A percentile compares a stretch with the other conserved stretches of the same genome.
Conservation (phyloP, 2,888 invertebrate species). For the Cataglyphis rosenhaueri region DNA sequence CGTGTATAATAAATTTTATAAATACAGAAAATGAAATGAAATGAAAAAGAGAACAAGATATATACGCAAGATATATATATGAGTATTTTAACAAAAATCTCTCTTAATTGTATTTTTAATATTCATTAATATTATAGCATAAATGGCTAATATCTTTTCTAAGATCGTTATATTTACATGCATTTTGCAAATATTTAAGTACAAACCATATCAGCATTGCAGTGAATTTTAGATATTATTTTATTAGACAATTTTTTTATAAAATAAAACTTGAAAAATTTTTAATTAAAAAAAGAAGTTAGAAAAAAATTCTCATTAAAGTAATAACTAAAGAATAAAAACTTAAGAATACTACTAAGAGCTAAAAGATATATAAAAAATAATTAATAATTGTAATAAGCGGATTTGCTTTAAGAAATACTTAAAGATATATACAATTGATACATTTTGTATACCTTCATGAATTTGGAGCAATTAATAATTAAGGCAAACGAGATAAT, state of each 20-base stretch:
- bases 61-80: not conserved
- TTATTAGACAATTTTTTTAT: not conserved
- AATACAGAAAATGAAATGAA: not conserved
- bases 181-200: not conserved
- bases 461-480: not conserved
- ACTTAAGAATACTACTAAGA: not conserved
- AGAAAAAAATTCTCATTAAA: not conserved
- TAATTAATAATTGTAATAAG: not conserved
- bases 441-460: not conserved
- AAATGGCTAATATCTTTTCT: not conserved
- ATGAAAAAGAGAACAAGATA: not conserved
- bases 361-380: not conserved
- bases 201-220: not conserved
- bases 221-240: not conserved
- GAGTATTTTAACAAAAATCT: not conserved
- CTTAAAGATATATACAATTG: not conserved
- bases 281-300: not conserved
- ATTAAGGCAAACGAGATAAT: not conserved
- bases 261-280: not conserved
- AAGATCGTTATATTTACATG: not conserved
- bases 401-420: not conserved
- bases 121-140: not conserved
- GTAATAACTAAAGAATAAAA: not conserved
- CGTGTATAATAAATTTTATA: not conserved
- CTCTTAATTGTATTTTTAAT: not conserved